These are phyloP conservation scores for Elegia similella DNA, from an alignment of 2,888 invertebrate species.

Conservation along the genomic window DNA sequence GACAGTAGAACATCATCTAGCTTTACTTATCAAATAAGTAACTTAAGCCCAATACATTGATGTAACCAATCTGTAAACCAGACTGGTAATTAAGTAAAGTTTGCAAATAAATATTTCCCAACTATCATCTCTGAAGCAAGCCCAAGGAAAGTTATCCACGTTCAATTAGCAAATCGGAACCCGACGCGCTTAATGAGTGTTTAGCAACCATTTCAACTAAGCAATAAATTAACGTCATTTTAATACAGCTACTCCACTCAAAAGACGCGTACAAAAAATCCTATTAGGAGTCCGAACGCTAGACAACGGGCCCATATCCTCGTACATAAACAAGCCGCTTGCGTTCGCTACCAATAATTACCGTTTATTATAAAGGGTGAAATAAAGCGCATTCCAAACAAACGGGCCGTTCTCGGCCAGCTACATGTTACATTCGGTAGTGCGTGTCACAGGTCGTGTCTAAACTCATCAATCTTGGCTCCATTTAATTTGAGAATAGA, in stretches of 20 bases:
- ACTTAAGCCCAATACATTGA: background rate
- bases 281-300: conserved; percentile 68
- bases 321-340: conserved; percentile 41
- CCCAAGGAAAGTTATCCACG: conserved; percentile 20
- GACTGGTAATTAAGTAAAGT: conserved; percentile 3
- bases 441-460: conserved; percentile 79
- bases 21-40: background rate
- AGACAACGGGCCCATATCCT: conserved; percentile 53
- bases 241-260: conserved; percentile 56
- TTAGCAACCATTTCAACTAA: conserved; percentile 45
- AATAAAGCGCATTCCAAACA: conserved; percentile 70
- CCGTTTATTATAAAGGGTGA: conserved; percentile 69
- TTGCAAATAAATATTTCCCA: background rate
- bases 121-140: background rate
- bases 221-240: conserved; percentile 66
- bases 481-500: conserved; percentile 74
- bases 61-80: background rate
- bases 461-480: conserved; percentile 77
- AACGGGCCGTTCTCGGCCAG: conserved; percentile 32
- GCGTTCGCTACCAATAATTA: conserved; percentile 68
- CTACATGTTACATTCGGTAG: conserved; percentile 67
- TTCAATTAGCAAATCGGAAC: conserved; percentile 45
- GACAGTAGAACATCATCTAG: background rate
- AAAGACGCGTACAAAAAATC: conserved; percentile 58
- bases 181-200: conserved; percentile 50